Conservation (phyloP, 1,140 invertebrate species). For the Antheraea mylitta region DNA sequence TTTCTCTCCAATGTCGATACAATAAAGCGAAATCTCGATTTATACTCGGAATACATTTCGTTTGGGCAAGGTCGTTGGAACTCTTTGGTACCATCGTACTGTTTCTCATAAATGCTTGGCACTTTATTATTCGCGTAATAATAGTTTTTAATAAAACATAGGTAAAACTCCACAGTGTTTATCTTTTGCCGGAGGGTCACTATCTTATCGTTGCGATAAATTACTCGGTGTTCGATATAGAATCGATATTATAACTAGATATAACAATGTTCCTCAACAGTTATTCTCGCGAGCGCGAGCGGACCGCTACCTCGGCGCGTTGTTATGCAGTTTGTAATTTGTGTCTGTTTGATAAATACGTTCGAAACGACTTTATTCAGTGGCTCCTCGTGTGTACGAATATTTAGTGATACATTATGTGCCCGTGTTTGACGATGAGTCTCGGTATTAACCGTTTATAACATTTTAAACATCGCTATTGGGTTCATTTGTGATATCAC, state of each 20-base stretch:
- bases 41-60: slow-evolving; percentile 17
- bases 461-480: slow-evolving; percentile 13
- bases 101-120: slow-evolving; percentile 7
- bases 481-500: slow-evolving; percentile 15
- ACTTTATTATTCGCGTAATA: not conserved
- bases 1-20: not conserved
- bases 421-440: slow-evolving; percentile 15
- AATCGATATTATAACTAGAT: slow-evolving; percentile 58
- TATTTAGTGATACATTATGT: slow-evolving; percentile 4
- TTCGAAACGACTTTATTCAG: slow-evolving; percentile 3
- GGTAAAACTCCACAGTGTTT: slow-evolving; percentile 19
- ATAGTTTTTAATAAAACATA: not conserved
- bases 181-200: slow-evolving; percentile 30
- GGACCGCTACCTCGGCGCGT: slow-evolving; percentile 38
- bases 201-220: slow-evolving; percentile 74
- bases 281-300: slow-evolving; percentile 56
- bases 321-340: slow-evolving; percentile 33
- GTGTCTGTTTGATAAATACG: slow-evolving; percentile 19
- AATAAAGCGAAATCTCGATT: not conserved
- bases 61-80: slow-evolving; percentile 46
- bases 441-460: slow-evolving; percentile 8
- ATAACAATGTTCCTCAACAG: slow-evolving; percentile 51
- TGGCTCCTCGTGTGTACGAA: slow-evolving; percentile 3
- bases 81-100: slow-evolving; percentile 26
- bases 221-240: slow-evolving; percentile 62